Evolutionary conservation across 2,888 invertebrate genomes (phyloP).

Genomic region (Creontiades dilutus): DNA sequence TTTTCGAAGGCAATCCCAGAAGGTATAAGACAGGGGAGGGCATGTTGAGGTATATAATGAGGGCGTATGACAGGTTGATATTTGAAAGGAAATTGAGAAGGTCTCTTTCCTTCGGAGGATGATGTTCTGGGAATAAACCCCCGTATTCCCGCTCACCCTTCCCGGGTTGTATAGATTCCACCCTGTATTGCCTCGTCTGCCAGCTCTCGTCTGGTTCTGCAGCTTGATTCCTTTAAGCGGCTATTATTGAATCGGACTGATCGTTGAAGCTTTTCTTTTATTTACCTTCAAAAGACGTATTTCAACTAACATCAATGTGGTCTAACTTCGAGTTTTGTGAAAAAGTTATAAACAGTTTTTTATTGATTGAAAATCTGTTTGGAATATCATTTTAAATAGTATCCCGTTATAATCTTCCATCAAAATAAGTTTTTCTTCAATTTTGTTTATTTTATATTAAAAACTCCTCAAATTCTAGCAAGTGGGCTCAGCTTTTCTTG

Average conservation of each 20-base stretch:
- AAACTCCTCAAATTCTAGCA: too few relatives aligned
- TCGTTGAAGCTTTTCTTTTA: neutral
- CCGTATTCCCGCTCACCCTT: neutral
- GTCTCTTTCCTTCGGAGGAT: slow-evolving; percentile 66
- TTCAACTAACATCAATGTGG: neutral
- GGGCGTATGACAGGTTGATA: slow-evolving; percentile 71
- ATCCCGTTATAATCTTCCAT: too few relatives aligned
- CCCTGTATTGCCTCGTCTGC: slow-evolving; percentile 9
- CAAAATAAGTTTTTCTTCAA: too few relatives aligned
- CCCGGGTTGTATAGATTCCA: slow-evolving; percentile 2
- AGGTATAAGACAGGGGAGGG: slow-evolving; percentile 65
- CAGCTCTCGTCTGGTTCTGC: slow-evolving; percentile 9
- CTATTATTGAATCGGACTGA: slow-evolving; percentile 26
- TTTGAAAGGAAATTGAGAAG: slow-evolving; percentile 72
- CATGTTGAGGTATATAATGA: slow-evolving; percentile 72
- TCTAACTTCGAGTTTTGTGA: too few relatives aligned
- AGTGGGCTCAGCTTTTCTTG: too few relatives aligned
- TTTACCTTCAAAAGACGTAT: neutral
- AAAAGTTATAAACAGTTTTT: neutral
- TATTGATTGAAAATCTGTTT: neutral
- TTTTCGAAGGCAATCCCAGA: slow-evolving; percentile 69
- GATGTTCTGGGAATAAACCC: slow-evolving; percentile 65
- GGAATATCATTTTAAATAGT: too few relatives aligned
- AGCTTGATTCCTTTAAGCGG: slow-evolving; percentile 45
- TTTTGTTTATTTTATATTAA: too few relatives aligned